Conservation (phyloP, 2,113 vertebrate species). For the Corythaeola cristata region DNA sequence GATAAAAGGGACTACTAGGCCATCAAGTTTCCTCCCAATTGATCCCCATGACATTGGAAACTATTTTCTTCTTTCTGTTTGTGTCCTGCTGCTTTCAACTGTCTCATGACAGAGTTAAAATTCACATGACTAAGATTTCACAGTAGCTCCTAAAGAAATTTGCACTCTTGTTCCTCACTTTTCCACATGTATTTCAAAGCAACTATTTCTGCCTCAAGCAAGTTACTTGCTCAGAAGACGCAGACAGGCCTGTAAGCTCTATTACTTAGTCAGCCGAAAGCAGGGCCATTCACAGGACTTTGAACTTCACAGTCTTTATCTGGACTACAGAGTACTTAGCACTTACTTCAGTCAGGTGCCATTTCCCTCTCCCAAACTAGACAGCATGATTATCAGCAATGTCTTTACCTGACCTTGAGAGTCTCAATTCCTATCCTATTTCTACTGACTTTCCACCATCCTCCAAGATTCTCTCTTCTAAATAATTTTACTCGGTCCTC, state of each 20-base stretch:
- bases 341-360: background rate
- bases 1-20: background rate
- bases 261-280: background rate
- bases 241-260: background rate
- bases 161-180: background rate
- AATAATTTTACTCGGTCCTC: background rate
- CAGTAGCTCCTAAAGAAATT: background rate
- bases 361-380: background rate
- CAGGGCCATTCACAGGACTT: too few relatives aligned
- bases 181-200: background rate
- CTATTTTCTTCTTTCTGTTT: background rate
- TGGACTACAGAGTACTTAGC: background rate
- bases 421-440: too few relatives aligned
- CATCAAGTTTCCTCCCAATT: background rate
- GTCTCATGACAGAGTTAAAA: background rate
- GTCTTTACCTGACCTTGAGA: background rate
- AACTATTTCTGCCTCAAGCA: background rate
- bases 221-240: background rate
- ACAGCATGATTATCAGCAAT: background rate
- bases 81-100: background rate
- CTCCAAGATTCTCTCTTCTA: background rate
- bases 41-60: background rate
- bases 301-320: background rate
- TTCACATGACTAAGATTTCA: background rate
- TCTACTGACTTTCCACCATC: accelerated